Evolutionary conservation across 2,888 invertebrate species (phyloP).

Genomic region (Meteorus colon): DNA sequence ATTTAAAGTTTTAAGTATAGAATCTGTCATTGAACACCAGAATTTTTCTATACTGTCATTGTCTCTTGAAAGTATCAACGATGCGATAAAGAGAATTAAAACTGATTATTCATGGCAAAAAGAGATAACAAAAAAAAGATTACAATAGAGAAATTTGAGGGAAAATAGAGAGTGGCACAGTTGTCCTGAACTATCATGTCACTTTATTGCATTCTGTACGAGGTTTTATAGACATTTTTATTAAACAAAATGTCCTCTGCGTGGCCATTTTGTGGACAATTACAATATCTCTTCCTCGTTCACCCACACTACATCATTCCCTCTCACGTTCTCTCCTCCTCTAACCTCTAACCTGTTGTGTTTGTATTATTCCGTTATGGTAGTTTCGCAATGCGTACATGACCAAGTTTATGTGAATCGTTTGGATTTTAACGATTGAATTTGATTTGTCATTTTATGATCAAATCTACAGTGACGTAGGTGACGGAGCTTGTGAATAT

Average conservation of each 20-base stretch:
- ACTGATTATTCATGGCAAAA: neutral
- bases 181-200: neutral
- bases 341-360: conserved; percentile 6
- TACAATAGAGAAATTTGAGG: neutral
- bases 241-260: conserved; percentile 6
- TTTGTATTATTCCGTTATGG: conserved; percentile 9
- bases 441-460: conserved; percentile 24
- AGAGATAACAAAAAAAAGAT: neutral
- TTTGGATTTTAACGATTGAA: conserved; percentile 44
- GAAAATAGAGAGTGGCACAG: neutral
- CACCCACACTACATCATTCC: neutral
- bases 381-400: too few species aligned
- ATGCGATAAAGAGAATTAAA: neutral
- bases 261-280: conserved; percentile 1
- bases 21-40: too few species aligned
- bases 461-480: neutral
- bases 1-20: too few species aligned
- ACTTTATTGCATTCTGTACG: neutral
- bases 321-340: neutral
- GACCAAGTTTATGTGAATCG: conserved; percentile 37
- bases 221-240: conserved; percentile 9
- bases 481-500: conserved; percentile 1
- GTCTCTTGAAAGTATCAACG: too few species aligned
- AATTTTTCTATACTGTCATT: too few species aligned
- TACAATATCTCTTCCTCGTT: conserved; percentile 6